Evolutionary conservation across 2,888 invertebrate species (phyloP).

Genomic region (Neoascia interrupta): DNA sequence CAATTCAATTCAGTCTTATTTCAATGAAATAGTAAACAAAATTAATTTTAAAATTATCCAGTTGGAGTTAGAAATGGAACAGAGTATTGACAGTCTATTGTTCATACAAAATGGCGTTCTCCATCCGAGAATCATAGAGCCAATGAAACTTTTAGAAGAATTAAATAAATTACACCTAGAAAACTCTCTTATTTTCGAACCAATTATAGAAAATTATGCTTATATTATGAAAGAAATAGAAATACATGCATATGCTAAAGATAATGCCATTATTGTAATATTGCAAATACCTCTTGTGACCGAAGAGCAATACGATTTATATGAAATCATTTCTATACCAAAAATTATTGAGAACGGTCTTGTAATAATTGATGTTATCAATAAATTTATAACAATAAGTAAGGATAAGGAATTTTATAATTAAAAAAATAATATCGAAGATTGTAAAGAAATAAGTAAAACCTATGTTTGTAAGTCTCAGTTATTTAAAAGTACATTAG

Average conservation of each 20-base stretch:
- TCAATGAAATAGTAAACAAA: background rate
- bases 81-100: background rate
- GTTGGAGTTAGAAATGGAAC: background rate
- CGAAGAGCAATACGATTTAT: background rate
- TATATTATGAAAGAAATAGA: background rate
- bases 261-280: background rate
- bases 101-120: background rate
- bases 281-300: background rate
- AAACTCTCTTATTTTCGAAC: background rate
- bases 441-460: background rate
- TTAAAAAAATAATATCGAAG: background rate
- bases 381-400: background rate
- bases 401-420: background rate
- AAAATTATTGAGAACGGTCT: background rate
- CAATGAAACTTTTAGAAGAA: background rate
- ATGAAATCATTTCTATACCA: background rate
- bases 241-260: background rate
- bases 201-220: background rate
- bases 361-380: background rate
- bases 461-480: background rate
- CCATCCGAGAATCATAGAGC: background rate
- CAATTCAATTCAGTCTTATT: background rate
- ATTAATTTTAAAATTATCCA: background rate
- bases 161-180: background rate
- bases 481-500: background rate